phyloP scores from a whole-genome alignment of 1,140 invertebrate species.

The Hyles vespertilio region DNA sequence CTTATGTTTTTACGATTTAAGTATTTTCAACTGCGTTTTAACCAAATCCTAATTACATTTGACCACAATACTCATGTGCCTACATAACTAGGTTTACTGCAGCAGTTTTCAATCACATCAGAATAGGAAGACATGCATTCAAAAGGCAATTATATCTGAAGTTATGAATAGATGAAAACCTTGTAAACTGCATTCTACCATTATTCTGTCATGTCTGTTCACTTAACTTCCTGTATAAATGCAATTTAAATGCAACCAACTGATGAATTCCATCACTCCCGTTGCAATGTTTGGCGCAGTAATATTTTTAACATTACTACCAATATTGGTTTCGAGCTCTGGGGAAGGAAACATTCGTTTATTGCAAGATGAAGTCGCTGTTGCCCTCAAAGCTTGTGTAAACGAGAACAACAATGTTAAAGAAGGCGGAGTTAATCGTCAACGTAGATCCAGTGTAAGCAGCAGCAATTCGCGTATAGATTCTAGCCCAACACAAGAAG shows the following conservation, averaged over 20 bases:
- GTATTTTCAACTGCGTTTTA: too few species aligned
- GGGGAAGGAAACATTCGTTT: conserved; percentile 58
- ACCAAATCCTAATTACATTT: too few species aligned
- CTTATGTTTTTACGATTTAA: too few species aligned
- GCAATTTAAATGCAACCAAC: conserved; percentile 25
- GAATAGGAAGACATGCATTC: too few species aligned
- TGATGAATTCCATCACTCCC: conserved; percentile 14
- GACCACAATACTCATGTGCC: too few species aligned
- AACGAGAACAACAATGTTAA: conserved; percentile 11
- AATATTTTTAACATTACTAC: conserved; percentile 32
- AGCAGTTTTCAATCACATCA: too few species aligned
- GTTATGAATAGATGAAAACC: too few species aligned
- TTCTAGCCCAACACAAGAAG: conserved; percentile 24
- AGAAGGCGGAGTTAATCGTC: conserved; percentile 18
- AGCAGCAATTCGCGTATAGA: conserved; percentile 36
- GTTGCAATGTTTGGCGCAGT: conserved; percentile 27
- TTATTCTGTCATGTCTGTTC: conserved; percentile 38
- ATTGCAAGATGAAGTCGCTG: conserved; percentile 50
- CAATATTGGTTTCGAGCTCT: conserved; percentile 27
- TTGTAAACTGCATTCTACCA: too few species aligned
- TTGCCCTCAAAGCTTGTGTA: conserved; percentile 41
- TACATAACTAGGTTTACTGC: too few species aligned
- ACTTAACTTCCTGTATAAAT: conserved; percentile 37
- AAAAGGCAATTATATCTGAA: too few species aligned
- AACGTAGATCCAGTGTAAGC: conserved; percentile 30